phyloP scores from a whole-genome alignment of 2,113 vertebrate species.

The Hassar affinis region DNA sequence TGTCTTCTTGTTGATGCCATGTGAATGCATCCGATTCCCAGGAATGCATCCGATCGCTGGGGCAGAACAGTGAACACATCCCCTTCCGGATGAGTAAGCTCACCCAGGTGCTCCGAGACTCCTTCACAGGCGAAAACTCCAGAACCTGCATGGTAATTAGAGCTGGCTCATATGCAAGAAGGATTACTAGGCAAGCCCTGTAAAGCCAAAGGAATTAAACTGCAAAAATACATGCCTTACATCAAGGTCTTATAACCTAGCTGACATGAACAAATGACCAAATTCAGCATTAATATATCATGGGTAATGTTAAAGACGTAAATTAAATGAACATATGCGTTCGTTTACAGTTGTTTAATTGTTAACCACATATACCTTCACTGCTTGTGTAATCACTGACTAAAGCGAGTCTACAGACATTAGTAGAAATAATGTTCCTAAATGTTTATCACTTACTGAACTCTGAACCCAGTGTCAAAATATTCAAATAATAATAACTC shows the following conservation, averaged over 20 bases:
- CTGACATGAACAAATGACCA: background rate
- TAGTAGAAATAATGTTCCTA: background rate
- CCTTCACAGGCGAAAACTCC: conserved; percentile 93
- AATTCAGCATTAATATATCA: background rate
- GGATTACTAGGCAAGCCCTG: background rate
- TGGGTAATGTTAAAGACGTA: background rate
- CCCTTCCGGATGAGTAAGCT: conserved; percentile 96
- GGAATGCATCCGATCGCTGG: conserved; percentile 97
- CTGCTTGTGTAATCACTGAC: background rate
- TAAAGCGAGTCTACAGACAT: background rate
- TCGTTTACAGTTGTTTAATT: background rate
- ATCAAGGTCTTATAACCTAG: background rate
- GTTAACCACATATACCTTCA: too few relatives aligned
- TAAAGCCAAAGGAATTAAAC: background rate
- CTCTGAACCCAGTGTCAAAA: too few relatives aligned
- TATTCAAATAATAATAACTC: too few relatives aligned
- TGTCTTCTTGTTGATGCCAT: background rate
- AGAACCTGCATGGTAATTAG: conserved; percentile 90
- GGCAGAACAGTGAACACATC: conserved; percentile 91
- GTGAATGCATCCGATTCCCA: conserved; percentile 51
- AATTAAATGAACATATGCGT: background rate
- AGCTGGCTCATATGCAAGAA: background rate
- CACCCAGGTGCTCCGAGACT: conserved; percentile 94
- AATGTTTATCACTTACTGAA: background rate
- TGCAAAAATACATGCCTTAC: background rate